Evolutionary conservation across 1,140 invertebrate species (phyloP), one percentile per base, ranked within the genome.

Genomic region (Chionoecetes opilio): DNA sequence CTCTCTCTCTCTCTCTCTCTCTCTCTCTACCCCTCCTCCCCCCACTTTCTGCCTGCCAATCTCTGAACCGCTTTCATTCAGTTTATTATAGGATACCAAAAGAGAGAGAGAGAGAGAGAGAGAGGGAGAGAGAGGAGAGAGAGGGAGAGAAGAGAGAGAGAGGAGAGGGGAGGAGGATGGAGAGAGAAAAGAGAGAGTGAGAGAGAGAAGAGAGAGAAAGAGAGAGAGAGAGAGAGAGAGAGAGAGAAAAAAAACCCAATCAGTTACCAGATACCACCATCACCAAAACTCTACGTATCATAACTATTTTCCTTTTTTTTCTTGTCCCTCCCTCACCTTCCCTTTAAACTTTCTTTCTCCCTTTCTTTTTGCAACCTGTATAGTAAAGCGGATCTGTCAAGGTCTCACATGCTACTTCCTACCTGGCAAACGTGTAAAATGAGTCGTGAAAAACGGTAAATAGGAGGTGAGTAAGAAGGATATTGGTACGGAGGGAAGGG

Each of bases 51-150:
- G 8, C 35, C 84, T 29, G 2, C 84, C 35, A 2, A 11, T 31
- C 35, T 2, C 85, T 38, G 14, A 31, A 38, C 32, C 37, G 37
- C 37, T 37, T 87, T 87, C 37, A 87, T 87, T 87, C 37, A 35
- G 37, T 87, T 38, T 37, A 87, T 35, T 8, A 87, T 41, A 38
- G 46, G 88, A 38, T 38, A 90, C 29, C 29, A 38, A 90, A 32
- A 6, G 14, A 14, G 32, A 34, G 86, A 35, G 86, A 88, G 32
- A 88, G 86, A 35, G 86, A 88, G 86, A 88, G 26, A 88, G 21
- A 88, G 37, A 92, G 91, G 5, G 63, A 37, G 91, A 75, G 91
- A 75, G 35, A 34, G 38, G 34, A 63, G 34, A 17, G 37, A 63
- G 82, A 31, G 34, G 63, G 37, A 31, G 34, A 63, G 34, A 34